Conservation (phyloP, 2,797 vertebrate genomes). For the Sebastes oblongus region DNA sequence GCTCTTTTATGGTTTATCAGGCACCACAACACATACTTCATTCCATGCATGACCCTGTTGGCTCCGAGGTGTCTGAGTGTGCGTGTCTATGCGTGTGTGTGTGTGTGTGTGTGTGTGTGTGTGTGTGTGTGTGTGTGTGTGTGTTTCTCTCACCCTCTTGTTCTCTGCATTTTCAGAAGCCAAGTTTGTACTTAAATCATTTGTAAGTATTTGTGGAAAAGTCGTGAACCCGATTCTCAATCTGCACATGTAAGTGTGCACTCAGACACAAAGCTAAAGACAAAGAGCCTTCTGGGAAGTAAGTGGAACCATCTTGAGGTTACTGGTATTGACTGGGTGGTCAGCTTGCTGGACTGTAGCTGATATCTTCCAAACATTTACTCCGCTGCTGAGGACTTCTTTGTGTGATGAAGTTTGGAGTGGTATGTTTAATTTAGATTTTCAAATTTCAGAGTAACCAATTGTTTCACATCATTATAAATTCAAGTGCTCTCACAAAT, state of each 20-base stretch:
- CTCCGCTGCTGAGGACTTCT: neutral
- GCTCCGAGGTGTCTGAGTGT: slow-evolving; percentile 19
- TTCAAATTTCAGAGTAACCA: neutral
- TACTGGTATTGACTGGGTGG: neutral
- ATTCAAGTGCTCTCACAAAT: neutral
- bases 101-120: slow-evolving; percentile 6
- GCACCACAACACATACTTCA: slow-evolving; percentile 30
- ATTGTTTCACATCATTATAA: neutral
- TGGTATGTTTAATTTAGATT: neutral
- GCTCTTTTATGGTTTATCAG: slow-evolving; percentile 58
- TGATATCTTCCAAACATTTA: neutral
- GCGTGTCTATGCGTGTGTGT: neutral
- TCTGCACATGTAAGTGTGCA: neutral
- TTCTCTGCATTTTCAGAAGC: neutral
- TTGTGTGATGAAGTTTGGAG: neutral
- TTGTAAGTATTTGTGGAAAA: neutral
- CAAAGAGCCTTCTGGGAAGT: neutral
- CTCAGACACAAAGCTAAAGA: neutral
- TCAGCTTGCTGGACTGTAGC: neutral
- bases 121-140: neutral
- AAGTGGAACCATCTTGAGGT: neutral
- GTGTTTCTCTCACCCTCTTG: neutral
- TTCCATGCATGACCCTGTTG: slow-evolving; percentile 26
- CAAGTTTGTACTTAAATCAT: neutral
- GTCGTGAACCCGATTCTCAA: neutral